A percentile compares a stretch with the other conserved stretches of the same genome.
Evolutionary conservation across 30 jellyfish, hydroid and myxozoan genomes (phyloP).

Genomic region (Aurelia coerulea): DNA sequence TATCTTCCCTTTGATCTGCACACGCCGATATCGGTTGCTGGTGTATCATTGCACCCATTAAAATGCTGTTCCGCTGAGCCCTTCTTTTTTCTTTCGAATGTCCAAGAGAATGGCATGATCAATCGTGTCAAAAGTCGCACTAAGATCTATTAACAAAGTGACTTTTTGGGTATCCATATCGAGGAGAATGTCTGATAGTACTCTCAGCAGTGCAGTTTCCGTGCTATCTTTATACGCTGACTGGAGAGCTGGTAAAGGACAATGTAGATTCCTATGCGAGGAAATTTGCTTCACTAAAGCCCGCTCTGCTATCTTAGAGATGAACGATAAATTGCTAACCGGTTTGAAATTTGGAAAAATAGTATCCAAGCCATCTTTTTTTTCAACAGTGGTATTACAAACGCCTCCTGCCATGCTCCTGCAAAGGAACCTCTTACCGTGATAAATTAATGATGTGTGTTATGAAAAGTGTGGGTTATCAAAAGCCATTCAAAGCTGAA

Average conservation of each 20-base stretch:
- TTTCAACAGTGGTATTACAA: conserved; percentile 36
- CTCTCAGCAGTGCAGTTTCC: neutral
- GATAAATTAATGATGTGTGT: too few species aligned
- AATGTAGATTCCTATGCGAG: conserved; percentile 27
- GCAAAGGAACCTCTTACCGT: conserved; percentile 17
- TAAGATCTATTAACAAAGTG: conserved; percentile 40
- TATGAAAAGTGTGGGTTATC: too few species aligned
- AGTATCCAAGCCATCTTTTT: conserved; percentile 40
- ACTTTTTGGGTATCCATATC: conserved; percentile 11
- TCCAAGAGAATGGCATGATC: conserved; percentile 49
- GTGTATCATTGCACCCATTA: conserved; percentile 20
- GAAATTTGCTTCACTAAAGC: conserved; percentile 30
- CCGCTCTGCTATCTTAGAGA: conserved; percentile 45
- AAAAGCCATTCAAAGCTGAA: too few species aligned
- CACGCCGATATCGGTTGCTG: conserved; percentile 22
- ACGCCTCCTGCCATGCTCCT: conserved; percentile 31
- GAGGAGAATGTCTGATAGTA: too few species aligned
- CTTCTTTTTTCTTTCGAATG: conserved; percentile 19
- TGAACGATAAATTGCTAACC: conserved; percentile 36
- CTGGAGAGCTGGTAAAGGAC: conserved; percentile 44
- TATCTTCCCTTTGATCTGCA: conserved; percentile 26
- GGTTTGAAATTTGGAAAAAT: conserved; percentile 41
- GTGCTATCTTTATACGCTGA: conserved; percentile 37
- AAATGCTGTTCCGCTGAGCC: conserved; percentile 32
- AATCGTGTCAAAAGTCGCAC: conserved; percentile 64